Evolutionary conservation across 2,797 vertebrate species (phyloP).

Genomic region (Apodemus agrarius): DNA sequence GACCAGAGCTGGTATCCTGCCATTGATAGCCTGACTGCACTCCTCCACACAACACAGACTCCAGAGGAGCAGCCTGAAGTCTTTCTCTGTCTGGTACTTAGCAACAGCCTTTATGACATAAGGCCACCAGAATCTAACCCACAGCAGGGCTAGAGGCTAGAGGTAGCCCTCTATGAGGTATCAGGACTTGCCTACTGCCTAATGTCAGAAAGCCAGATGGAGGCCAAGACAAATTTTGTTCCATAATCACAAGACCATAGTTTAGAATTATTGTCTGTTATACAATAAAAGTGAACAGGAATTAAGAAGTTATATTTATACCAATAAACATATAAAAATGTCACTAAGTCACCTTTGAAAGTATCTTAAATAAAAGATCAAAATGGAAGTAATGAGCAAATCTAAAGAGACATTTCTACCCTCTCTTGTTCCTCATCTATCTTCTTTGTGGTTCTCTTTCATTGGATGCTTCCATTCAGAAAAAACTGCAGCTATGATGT

Average conservation of each 20-base stretch:
- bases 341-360: conserved; percentile 42
- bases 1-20: conserved; percentile 85
- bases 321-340: conserved; percentile 57
- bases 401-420: background rate
- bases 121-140: background rate
- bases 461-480: background rate
- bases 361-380: conserved; percentile 65
- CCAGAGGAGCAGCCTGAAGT: background rate
- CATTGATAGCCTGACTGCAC: conserved; percentile 65
- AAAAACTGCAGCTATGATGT: background rate
- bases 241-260: background rate
- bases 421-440: background rate
- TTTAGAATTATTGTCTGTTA: conserved; percentile 72
- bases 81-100: background rate
- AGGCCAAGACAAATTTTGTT: background rate
- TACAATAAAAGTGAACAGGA: conserved; percentile 40
- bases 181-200: background rate
- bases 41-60: background rate
- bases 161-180: background rate
- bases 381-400: conserved; percentile 63
- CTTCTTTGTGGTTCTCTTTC: background rate
- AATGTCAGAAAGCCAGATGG: background rate
- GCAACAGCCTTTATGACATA: background rate
- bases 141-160: background rate
- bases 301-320: conserved; percentile 62